phyloP scores from a whole-genome alignment of 2,888 invertebrate genomes.

The Shargacucullia verbasci region DNA sequence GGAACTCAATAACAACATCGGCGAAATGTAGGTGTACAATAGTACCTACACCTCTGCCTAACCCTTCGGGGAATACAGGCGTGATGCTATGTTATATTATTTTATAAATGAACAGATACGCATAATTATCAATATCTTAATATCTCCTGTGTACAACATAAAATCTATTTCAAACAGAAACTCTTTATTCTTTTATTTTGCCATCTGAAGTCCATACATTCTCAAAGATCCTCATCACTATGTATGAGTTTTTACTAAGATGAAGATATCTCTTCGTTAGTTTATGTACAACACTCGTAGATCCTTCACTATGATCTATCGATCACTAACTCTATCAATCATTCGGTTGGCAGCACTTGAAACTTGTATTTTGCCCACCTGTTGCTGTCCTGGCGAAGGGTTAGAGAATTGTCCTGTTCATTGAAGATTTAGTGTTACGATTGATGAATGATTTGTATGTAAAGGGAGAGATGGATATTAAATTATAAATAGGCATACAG shows the following conservation, averaged over 20 bases:
- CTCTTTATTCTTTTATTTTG: not conserved
- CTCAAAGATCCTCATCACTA: constrained; percentile 46
- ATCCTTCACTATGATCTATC: constrained; percentile 56
- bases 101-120: no score
- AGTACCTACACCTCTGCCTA: no score
- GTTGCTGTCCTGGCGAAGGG: constrained; percentile 27
- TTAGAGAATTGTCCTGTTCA: not conserved
- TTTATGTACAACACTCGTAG: constrained; percentile 24
- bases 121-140: no score
- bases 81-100: no score
- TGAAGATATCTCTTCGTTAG: constrained; percentile 61
- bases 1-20: no score
- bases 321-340: constrained; percentile 44
- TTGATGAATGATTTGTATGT: not conserved
- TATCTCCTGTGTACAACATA: no score
- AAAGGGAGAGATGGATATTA: constrained; percentile 1
- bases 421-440: not conserved
- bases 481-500: not conserved
- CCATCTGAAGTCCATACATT: constrained; percentile 5
- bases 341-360: constrained; percentile 36
- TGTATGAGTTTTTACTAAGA: constrained; percentile 53
- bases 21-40: no score
- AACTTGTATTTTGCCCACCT: constrained; percentile 40
- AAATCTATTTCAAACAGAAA: not conserved
- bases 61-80: no score